Evolutionary conservation across 1,140 invertebrate species (phyloP), one percentile per base, ranked within the genome.

Genomic region (Drosophila asahinai): DNA sequence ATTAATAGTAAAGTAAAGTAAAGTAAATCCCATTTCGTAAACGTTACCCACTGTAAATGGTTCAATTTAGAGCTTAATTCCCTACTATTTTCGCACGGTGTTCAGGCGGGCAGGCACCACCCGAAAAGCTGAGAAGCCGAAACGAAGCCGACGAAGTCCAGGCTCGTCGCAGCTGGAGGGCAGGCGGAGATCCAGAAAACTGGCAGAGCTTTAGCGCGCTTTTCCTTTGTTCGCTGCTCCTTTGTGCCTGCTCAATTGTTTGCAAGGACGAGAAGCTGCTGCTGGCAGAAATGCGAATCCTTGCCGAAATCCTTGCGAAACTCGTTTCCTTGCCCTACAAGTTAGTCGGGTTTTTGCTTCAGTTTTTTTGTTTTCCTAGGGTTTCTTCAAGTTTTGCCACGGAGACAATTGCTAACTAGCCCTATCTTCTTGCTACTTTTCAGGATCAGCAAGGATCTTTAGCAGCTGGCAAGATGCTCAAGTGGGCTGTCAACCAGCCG

Each of bases 401-500:
- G 25, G 15, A 68, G 58, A 40, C 48, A 66, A 63, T 58, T 49
- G 52, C 49, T 78, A 74, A 80, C 66, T 73, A 49, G 76, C 73
- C 45, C 30, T 52, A 70, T 67, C 58, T 49, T 40, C 45, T 70
- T 66, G 40, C 33, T 61, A 71, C 55, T 76, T 71, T 63, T 49
- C 38, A 19, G 11, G 2, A 38, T 36, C 15, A 17, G n/a, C 22
- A 54, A 30, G 27, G 27, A 30, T 30, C 27, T 30, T 45, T 14
- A 22, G 43, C 78, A 82, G 79, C 83, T 84, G 81, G 59, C 57
- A 91, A 77, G 55, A 93, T 93, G 92, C 81, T 93, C 40, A 93
- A 93, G 80, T 93, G 92, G 92, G 89, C 92, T 58, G 86, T 93
- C 36, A 91, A 91, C 61, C 79, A 84, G 59, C 86, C 91, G 57